These are phyloP conservation scores for Phlogophora meticulosa DNA, from an alignment of 2,888 invertebrate species.

Conservation along the genomic window DNA sequence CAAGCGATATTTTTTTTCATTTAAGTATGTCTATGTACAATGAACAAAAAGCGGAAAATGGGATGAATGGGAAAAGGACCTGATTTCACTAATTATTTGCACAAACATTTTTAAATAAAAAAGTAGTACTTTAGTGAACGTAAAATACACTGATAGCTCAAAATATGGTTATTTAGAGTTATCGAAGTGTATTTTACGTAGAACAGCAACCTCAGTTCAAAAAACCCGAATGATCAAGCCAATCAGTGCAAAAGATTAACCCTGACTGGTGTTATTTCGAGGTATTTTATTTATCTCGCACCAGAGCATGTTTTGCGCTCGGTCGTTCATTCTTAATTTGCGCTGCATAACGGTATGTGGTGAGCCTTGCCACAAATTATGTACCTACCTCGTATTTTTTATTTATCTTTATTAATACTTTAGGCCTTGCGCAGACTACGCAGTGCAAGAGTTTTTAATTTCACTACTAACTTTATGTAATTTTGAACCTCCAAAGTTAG, in stretches of 20 bases:
- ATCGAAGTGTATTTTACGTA: too few species aligned
- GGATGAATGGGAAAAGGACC: not conserved
- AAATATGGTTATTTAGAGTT: too few species aligned
- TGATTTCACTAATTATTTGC: constrained; percentile 7
- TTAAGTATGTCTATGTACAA: constrained; percentile 15
- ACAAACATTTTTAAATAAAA: not conserved
- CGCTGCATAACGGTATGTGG: constrained; percentile 60
- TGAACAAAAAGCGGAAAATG: constrained; percentile 14
- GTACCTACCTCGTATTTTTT: constrained; percentile 37
- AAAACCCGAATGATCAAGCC: constrained; percentile 27
- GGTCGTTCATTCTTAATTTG: constrained; percentile 60
- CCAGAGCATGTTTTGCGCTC: constrained; percentile 45
- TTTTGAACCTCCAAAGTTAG: constrained; percentile 26
- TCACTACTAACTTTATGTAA: not conserved
- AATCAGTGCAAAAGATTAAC: constrained; percentile 37
- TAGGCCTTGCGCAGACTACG: constrained; percentile 5
- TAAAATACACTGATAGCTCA: constrained; percentile 8
- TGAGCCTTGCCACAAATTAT: constrained; percentile 54
- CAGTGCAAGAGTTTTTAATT: constrained; percentile 20
- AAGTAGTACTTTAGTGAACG: constrained; percentile 3
- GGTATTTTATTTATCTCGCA: constrained; percentile 41
- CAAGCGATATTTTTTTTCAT: too few species aligned
- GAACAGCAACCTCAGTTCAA: constrained; percentile 2
- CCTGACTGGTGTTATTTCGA: constrained; percentile 30
- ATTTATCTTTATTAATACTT: constrained; percentile 35